Percentiles rank a stretch among this genome's conserved stretches.
These are phyloP conservation scores for Andrena cerasifolii DNA, from an alignment of 1,140 invertebrate genomes.

Conservation along the genomic window DNA sequence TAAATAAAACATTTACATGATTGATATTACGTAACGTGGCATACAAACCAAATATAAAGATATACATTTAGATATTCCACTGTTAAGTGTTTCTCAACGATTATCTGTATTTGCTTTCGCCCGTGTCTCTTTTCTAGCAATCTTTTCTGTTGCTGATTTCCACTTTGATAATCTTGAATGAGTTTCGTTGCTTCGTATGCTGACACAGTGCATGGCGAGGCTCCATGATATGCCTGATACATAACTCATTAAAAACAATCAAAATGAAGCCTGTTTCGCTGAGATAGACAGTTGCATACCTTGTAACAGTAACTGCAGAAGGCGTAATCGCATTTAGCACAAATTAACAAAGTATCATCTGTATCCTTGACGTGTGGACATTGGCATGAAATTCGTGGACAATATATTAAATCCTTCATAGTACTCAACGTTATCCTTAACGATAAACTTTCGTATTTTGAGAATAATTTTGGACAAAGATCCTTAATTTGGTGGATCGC, in stretches of 20 bases:
- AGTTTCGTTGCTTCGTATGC: conserved; percentile 30
- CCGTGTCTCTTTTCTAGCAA: conserved; percentile 61
- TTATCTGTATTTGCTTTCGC: conserved; percentile 51
- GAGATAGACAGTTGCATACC: conserved; percentile 58
- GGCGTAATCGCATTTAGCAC: conserved; percentile 83
- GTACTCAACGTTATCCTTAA: conserved; percentile 82
- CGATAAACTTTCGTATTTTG: conserved; percentile 84
- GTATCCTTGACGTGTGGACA: conserved; percentile 81
- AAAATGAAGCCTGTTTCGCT: background rate
- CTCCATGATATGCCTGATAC: conserved; percentile 63
- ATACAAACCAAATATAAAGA: conserved; percentile 1
- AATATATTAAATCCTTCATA: conserved; percentile 84
- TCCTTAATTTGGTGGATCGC: conserved; percentile 59
- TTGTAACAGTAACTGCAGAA: conserved; percentile 85
- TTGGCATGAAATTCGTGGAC: conserved; percentile 84
- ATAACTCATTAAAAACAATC: conserved; percentile 1
- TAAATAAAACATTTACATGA: background rate
- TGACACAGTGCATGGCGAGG: conserved; percentile 51
- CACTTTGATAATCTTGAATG: conserved; percentile 53
- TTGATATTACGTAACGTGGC: conserved; percentile 5
- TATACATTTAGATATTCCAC: conserved; percentile 23
- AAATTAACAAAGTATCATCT: conserved; percentile 81
- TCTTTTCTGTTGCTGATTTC: conserved; percentile 11
- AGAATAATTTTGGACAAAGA: conserved; percentile 81
- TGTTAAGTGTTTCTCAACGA: conserved; percentile 61